Evolutionary conservation across 2,113 vertebrate species (phyloP).

Genomic region (Muntiacus muntjak): DNA sequence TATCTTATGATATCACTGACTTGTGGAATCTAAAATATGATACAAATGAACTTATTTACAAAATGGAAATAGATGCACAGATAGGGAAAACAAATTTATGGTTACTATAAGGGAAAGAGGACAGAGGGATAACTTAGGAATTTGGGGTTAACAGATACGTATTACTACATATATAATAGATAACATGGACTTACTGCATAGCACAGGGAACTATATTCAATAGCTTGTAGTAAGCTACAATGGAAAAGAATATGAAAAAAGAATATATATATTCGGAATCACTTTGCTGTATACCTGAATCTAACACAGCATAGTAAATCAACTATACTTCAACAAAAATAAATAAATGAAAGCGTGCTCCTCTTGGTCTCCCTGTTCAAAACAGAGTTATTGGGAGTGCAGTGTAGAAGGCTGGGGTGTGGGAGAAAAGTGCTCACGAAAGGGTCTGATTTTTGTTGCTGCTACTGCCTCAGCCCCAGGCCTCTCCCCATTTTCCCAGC

Average conservation of each 20-base stretch:
- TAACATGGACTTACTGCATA: neutral
- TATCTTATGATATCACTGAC: neutral
- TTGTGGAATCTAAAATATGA: neutral
- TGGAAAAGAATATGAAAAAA: neutral
- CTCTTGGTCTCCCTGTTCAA: neutral
- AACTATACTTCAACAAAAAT: neutral
- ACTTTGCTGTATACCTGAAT: neutral
- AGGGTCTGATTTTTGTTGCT: neutral
- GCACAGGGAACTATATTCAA: neutral
- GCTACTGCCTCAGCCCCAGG: neutral
- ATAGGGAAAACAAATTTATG: neutral
- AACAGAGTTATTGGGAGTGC: neutral
- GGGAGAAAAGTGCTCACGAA: neutral
- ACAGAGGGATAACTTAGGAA: neutral
- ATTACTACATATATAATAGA: neutral
- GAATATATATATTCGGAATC: neutral
- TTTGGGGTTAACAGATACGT: neutral
- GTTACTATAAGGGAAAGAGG: neutral
- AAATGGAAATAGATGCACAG: neutral
- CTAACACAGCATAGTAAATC: neutral
- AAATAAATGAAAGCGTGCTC: neutral
- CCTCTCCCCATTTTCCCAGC: neutral
- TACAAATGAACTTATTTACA: neutral
- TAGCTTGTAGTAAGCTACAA: neutral
- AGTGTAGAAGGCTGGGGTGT: neutral